Conservation (phyloP, 2,888 invertebrate genomes). For the Carcina quercana region DNA sequence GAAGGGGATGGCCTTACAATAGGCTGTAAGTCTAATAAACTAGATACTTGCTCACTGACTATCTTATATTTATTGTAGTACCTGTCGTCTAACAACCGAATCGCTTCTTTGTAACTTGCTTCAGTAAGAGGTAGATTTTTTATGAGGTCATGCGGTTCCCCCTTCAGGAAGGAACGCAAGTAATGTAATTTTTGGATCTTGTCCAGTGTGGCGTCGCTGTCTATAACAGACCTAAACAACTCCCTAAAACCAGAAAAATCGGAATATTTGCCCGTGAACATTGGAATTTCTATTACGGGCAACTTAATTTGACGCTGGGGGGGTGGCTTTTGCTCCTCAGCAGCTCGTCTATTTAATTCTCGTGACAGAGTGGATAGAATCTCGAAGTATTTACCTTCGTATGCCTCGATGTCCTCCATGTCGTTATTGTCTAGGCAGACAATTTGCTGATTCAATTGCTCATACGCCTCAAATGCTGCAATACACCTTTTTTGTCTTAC, state of each 20-base stretch:
- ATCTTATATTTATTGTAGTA: neutral
- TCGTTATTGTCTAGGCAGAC: neutral
- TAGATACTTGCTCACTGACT: neutral
- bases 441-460: slow-evolving; percentile 1
- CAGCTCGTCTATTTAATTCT: neutral
- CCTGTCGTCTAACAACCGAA: too few species aligned
- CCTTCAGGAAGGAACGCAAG: neutral
- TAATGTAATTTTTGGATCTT: slow-evolving; percentile 3
- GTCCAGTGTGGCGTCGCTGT: too few species aligned
- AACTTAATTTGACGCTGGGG: neutral
- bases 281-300: neutral
- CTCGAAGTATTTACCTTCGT: slow-evolving; percentile 1
- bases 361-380: neutral
- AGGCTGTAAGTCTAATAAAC: too few species aligned
- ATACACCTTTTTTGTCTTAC: too few species aligned
- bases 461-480: slow-evolving; percentile 1
- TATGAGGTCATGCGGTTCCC: neutral
- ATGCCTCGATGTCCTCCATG: neutral
- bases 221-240: slow-evolving; percentile 1
- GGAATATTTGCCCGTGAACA: slow-evolving; percentile 1
- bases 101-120: slow-evolving; percentile 1
- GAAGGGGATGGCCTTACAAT: too few species aligned
- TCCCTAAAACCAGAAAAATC: neutral
- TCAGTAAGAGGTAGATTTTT: slow-evolving; percentile 1
- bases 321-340: neutral